These are phyloP conservation scores for Dipodomys spectabilis DNA, from an alignment of 2,113 vertebrate genomes.

Conservation along the genomic window DNA sequence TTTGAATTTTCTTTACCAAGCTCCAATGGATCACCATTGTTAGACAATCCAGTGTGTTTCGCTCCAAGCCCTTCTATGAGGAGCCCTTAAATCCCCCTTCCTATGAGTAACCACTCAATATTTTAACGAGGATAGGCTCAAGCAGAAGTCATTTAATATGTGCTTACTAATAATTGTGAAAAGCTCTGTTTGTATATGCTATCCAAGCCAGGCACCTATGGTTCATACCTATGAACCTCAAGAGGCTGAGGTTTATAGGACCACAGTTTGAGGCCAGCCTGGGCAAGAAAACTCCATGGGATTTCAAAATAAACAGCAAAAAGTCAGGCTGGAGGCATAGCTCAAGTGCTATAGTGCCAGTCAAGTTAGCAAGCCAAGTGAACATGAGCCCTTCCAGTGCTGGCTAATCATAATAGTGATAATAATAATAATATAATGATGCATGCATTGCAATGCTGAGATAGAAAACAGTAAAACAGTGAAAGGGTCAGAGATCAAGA, in stretches of 20 bases:
- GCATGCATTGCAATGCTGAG: not conserved
- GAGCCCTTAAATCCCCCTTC: not conserved
- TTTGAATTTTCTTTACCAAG: constrained; percentile 40
- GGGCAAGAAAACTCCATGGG: too few relatives aligned
- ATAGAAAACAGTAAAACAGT: not conserved
- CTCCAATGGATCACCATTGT: not conserved
- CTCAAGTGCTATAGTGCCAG: too few relatives aligned
- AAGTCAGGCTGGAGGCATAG: too few relatives aligned
- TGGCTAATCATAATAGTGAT: too few relatives aligned
- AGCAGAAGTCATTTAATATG: not conserved
- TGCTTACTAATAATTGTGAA: not conserved
- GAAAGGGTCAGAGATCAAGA: not conserved
- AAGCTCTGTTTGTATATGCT: not conserved
- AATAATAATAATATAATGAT: too few relatives aligned
- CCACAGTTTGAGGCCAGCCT: too few relatives aligned
- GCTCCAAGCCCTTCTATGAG: not conserved
- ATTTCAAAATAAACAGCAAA: too few relatives aligned
- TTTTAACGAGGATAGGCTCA: not conserved
- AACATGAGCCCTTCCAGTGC: too few relatives aligned
- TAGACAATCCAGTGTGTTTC: not conserved
- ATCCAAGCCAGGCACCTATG: not conserved
- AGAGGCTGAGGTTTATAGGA: too few relatives aligned
- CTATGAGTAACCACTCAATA: not conserved
- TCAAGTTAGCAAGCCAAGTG: too few relatives aligned
- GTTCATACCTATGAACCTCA: not conserved